Evolutionary conservation across 37 sponge, comb jelly and placozoan genomes (phyloP), one percentile per base, ranked within the genome.

Genomic region (Beroe ovata): DNA sequence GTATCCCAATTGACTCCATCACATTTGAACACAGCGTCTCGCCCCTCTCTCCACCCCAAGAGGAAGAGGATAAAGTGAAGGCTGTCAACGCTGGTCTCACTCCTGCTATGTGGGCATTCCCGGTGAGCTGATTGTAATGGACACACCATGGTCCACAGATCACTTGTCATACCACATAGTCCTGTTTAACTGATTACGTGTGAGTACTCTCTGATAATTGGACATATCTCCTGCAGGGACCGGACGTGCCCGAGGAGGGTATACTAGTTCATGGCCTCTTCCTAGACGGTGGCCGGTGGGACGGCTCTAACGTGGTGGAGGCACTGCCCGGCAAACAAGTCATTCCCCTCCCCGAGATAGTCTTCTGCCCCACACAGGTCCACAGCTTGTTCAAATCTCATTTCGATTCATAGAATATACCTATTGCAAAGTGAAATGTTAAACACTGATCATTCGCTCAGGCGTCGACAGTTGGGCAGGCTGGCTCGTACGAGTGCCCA

Each of bases 261-360:
- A 95, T 95, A 2, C 60, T 95, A 22, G 90, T 98, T 29, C 99
- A 96, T 66, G 99, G 99, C 0, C 89, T 99, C 54, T 96, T 92
- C 89, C 90, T 96, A 92, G 99, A 99, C 32, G 96, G 94, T 23
- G 90, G 92, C 64, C 90, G 92, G 33, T 99, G 99, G 99, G 94
- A 96, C 60, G 90, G 90, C 71, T 92, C 93, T 0, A 90, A 63
- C 23, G 92, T 95, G 93, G 59, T 64, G 54, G 84, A 77, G 58
- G 84, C 84, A 0, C 54, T 77, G 8, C 84, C 84, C 1, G 34
- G 39, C 4, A 77, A 77, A 40, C 84, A 77, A 40, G 84, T 77
- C 84, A 77, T 35, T 25, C 54, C 84, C 26, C 84, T 77, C 20
- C 84, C 84, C 2, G 84, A 77, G 54, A 77, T 77, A 77, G 58